Evolutionary conservation across 2,113 vertebrate genomes (phyloP).

Genomic region (Labeo catla): DNA sequence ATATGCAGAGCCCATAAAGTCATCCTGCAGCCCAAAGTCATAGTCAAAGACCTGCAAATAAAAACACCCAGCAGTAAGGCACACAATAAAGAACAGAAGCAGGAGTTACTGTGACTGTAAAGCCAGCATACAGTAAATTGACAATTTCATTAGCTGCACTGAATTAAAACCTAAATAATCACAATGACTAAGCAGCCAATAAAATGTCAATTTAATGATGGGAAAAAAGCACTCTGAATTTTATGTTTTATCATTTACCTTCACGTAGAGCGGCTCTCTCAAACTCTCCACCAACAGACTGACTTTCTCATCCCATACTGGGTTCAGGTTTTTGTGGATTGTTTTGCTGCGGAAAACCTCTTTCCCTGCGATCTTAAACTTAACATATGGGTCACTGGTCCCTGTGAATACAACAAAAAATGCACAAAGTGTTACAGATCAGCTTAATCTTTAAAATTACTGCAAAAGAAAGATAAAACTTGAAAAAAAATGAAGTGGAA

Average conservation of each 20-base stretch:
- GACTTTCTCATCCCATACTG: constrained; percentile 93
- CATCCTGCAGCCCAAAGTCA: constrained; percentile 98
- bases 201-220: not conserved
- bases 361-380: constrained; percentile 96
- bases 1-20: constrained; percentile 96
- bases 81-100: not conserved
- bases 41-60: constrained; percentile 93
- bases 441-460: too few species aligned
- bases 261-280: constrained; percentile 89
- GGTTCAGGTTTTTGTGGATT: constrained; percentile 96
- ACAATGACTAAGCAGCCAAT: not conserved
- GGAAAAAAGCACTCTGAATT: not conserved
- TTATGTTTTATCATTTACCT: constrained; percentile 75
- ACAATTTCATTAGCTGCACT: not conserved
- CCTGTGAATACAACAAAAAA: constrained; percentile 73
- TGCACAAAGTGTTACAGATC: too few species aligned
- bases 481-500: too few species aligned
- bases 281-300: constrained; percentile 84
- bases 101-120: not conserved
- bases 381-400: constrained; percentile 97
- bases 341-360: constrained; percentile 97
- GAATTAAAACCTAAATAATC: not conserved
- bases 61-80: not conserved
- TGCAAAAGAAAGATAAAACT: too few species aligned
- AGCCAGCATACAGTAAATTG: not conserved